Conservation (phyloP, 2,797 vertebrate species). For the Pantherophis alleghaniensis region DNA sequence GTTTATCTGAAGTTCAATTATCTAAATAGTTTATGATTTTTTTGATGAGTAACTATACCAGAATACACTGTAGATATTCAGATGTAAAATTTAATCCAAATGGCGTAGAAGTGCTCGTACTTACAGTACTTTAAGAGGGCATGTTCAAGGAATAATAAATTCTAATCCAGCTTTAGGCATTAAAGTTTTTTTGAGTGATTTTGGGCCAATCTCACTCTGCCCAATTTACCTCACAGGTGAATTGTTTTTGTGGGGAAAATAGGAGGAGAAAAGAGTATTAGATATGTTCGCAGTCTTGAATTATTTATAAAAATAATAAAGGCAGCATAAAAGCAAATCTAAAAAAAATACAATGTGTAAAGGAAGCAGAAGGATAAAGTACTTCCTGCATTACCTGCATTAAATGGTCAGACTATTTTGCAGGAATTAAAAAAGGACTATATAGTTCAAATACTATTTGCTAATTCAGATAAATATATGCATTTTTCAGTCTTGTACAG, state of each 20-base stretch:
- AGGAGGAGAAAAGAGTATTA: background rate
- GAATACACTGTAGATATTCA: background rate
- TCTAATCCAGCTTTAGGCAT: background rate
- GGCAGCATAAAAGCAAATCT: background rate
- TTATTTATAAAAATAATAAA: background rate
- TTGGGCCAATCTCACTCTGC: too few relatives aligned
- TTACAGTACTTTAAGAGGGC: background rate
- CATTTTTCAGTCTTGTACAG: background rate
- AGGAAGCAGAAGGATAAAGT: background rate
- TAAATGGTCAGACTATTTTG: background rate
- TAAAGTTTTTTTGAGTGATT: too few relatives aligned
- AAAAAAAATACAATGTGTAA: background rate
- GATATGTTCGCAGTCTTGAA: background rate
- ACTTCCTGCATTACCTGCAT: background rate
- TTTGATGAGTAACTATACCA: slow-evolving; percentile 1
- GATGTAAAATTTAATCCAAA: background rate
- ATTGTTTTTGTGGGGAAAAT: background rate
- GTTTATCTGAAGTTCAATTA: slow-evolving; percentile 19
- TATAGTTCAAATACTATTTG: background rate
- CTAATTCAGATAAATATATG: background rate
- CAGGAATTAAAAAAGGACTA: background rate
- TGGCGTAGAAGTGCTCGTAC: background rate
- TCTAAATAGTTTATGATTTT: background rate
- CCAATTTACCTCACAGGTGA: background rate
- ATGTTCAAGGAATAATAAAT: background rate